phyloP scores from a whole-genome alignment of 2,113 vertebrate species.

The Myiopsitta monachus region DNA sequence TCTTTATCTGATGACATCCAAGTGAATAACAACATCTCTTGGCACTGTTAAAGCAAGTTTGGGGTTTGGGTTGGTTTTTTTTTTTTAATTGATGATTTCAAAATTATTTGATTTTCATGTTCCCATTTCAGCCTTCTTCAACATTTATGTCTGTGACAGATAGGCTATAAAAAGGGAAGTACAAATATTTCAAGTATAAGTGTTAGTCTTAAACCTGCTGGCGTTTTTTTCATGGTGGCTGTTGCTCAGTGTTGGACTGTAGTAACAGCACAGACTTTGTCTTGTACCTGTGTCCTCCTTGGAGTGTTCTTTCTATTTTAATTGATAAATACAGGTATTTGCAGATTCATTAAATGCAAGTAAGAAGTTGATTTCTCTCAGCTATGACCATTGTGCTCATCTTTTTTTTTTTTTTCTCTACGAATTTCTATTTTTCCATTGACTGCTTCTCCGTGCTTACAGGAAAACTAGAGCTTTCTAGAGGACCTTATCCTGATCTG shows the following conservation, averaged over 20 bases:
- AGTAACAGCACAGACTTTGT: background rate
- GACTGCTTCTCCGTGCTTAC: background rate
- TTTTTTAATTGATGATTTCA: background rate
- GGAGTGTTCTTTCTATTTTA: background rate
- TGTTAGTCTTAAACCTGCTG: background rate
- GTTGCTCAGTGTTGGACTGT: accelerated
- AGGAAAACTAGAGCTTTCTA: background rate
- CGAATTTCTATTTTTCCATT: background rate
- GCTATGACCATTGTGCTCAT: accelerated
- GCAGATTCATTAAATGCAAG: background rate
- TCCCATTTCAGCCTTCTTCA: background rate
- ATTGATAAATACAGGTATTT: background rate
- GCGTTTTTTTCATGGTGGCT: background rate
- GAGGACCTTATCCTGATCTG: background rate
- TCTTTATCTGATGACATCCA: background rate
- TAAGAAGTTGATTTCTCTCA: background rate
- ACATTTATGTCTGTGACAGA: background rate
- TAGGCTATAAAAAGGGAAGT: background rate
- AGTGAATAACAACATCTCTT: background rate
- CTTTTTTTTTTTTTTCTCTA: background rate
- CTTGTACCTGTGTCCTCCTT: background rate
- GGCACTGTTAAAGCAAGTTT: background rate
- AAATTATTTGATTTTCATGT: background rate
- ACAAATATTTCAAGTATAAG: background rate
- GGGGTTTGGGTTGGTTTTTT: too few relatives aligned